A percentile compares a stretch with the other conserved stretches of the same genome.
These are phyloP conservation scores for Synanthedon andrenaeformis DNA, from an alignment of 2,888 invertebrate species.

Conservation along the genomic window DNA sequence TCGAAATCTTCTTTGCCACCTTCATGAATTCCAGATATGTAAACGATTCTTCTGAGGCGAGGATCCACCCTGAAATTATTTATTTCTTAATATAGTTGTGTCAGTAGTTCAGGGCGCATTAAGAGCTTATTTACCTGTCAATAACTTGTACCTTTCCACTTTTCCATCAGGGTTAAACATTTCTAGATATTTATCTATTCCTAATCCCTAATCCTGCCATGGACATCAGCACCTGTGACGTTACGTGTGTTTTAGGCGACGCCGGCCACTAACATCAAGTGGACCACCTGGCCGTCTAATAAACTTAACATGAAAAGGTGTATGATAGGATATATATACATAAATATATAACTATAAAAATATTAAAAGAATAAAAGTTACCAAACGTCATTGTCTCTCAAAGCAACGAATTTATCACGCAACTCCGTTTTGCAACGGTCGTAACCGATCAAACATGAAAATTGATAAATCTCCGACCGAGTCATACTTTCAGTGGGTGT, in stretches of 20 bases:
- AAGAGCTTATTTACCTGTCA: background rate
- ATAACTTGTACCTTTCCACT: too few species aligned
- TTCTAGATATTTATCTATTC: too few species aligned
- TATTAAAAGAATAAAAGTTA: conserved; percentile 9
- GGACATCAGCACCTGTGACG: too few species aligned
- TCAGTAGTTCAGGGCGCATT: conserved; percentile 1
- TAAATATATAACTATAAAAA: too few species aligned
- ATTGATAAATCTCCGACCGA: conserved; percentile 68
- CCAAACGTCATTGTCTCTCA: conserved; percentile 25
- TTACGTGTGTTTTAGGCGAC: too few species aligned
- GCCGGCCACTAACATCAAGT: too few species aligned
- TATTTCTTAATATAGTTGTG: too few species aligned
- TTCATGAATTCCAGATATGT: conserved; percentile 72
- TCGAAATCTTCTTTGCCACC: conserved; percentile 73
- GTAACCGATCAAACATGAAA: conserved; percentile 74
- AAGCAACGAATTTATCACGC: conserved; percentile 24
- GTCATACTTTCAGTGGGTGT: conserved; percentile 44
- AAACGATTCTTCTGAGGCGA: conserved; percentile 70
- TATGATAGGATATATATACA: too few species aligned
- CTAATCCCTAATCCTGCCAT: too few species aligned
- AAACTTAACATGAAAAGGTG: too few species aligned
- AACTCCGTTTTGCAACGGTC: conserved; percentile 64
- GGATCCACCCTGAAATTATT: conserved; percentile 58
- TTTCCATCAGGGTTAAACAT: too few species aligned
- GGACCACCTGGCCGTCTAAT: too few species aligned